Evolutionary conservation across 2,797 vertebrate genomes (phyloP), one percentile per base, ranked within the genome.

Genomic region (Semotilus atromaculatus): DNA sequence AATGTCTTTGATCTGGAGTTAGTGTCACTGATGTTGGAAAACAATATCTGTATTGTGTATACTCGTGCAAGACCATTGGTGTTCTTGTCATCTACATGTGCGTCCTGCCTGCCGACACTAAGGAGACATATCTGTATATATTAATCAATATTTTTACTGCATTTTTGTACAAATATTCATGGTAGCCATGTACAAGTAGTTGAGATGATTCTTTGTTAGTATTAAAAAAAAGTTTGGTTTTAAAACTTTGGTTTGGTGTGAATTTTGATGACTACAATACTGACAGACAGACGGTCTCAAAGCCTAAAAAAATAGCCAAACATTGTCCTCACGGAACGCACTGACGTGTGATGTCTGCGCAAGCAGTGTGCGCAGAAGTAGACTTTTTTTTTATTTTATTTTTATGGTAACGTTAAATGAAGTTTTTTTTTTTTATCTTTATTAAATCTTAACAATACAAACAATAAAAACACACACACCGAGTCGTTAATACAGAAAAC

Each of bases 161-260:
- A 86, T 92, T 94, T 94, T 94, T 94, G 94, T 95, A 95, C 92
- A 93, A 93, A 93, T 93, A 93, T 89, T 93, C 93, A 93, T 93
- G 90, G 93, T 94, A 93, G 92, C 91, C 90, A 93, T 93, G 92
- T 94, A 93, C 89, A 89, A 91, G 92, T 93, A 91, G 92, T 92
- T 90, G 88, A 92, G 92, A 87, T 85, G 85, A 90, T 92, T 92
- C 90, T 89, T 91, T 85, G 86, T 90, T 74, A 88, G 91, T 93
- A 94, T 92, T 94, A 90, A 94, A 94, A 75, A 82, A 93, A 88
- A 92, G 91, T 92, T 93, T 92, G 88, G 87, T 91, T 90, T 89
- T 89, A 89, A 86, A 60, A 21, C 60, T 64, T 10, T 82, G 16
- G 77, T 64, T 10, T 82, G 16, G 77, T 85, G 74, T 75, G 66